A percentile compares a stretch with the other conserved stretches of the same genome.
phyloP scores from a whole-genome alignment of 1,140 invertebrate genomes.

The Parapsyche elsis region DNA sequence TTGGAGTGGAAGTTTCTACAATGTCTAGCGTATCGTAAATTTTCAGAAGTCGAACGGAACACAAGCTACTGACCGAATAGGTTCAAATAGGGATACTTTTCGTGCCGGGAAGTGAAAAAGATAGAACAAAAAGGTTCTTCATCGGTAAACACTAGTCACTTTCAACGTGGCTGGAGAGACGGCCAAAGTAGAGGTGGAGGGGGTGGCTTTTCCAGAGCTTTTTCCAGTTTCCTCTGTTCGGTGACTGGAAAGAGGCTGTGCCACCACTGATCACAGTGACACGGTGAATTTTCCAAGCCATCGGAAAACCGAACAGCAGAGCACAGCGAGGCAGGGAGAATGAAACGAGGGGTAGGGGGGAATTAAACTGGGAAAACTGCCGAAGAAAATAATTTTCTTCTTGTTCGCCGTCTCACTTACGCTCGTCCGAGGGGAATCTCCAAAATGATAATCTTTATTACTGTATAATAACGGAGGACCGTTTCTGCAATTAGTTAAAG shows the following conservation, averaged over 20 bases:
- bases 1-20: too few relatives aligned
- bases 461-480: conserved; percentile 17
- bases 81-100: conserved; percentile 12
- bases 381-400: conserved; percentile 24
- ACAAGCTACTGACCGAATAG: background rate
- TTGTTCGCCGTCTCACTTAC: background rate
- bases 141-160: conserved; percentile 41
- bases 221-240: background rate
- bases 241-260: background rate
- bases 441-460: conserved; percentile 28
- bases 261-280: conserved; percentile 19
- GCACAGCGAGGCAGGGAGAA: background rate
- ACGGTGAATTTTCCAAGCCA: conserved; percentile 13
- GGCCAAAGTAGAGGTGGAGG: background rate
- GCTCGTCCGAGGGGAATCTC: background rate
- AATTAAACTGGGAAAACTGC: conserved; percentile 1
- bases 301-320: conserved; percentile 18
- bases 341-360: background rate
- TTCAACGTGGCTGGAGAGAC: conserved; percentile 1
- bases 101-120: background rate
- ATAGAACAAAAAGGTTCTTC: conserved; percentile 10
- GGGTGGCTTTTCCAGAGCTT: background rate
- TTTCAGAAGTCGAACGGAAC: background rate
- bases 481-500: conserved; percentile 20
- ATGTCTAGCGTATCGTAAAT: too few relatives aligned